Evolutionary conservation across 1,140 invertebrate genomes (phyloP).

Genomic region (Maconellicoccus hirsutus): DNA sequence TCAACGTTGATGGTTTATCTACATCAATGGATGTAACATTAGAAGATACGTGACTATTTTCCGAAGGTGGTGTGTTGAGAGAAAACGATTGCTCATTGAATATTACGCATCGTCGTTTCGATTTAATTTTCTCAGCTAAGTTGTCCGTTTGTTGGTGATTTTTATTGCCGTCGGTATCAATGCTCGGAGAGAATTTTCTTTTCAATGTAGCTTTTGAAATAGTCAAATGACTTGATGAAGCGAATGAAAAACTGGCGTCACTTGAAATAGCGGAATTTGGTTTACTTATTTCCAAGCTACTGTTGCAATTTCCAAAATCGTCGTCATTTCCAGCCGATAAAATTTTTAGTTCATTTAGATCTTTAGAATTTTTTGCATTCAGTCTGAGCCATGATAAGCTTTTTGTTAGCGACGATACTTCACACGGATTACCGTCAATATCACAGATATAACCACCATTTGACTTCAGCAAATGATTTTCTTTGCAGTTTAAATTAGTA

Average conservation of each 20-base stretch:
- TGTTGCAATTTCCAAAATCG: neutral
- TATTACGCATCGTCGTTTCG: slow-evolving; percentile 27
- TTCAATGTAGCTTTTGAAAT: slow-evolving; percentile 6
- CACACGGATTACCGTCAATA: slow-evolving; percentile 16
- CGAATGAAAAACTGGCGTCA: slow-evolving; percentile 23
- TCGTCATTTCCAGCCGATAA: neutral
- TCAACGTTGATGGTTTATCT: slow-evolving; percentile 37
- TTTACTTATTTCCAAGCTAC: neutral
- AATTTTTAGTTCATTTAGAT: neutral
- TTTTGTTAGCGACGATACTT: slow-evolving; percentile 29
- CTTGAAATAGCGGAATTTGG: slow-evolving; percentile 9
- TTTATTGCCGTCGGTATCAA: neutral
- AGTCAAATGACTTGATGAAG: neutral
- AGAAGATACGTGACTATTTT: neutral
- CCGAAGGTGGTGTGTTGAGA: slow-evolving; percentile 26
- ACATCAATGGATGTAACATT: slow-evolving; percentile 31
- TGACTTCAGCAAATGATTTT: neutral
- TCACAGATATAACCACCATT: neutral
- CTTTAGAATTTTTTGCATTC: neutral
- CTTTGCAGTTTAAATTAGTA: slow-evolving; percentile 4
- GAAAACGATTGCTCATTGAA: slow-evolving; percentile 27
- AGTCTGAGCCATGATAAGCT: slow-evolving; percentile 27
- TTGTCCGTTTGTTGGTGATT: neutral
- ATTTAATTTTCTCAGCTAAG: neutral
- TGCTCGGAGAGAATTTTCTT: neutral